Percentiles rank a stretch among this genome's conserved stretches.
Conservation (phyloP, 2,113 vertebrate genomes). For the Xenotilapia flavipinnis region DNA sequence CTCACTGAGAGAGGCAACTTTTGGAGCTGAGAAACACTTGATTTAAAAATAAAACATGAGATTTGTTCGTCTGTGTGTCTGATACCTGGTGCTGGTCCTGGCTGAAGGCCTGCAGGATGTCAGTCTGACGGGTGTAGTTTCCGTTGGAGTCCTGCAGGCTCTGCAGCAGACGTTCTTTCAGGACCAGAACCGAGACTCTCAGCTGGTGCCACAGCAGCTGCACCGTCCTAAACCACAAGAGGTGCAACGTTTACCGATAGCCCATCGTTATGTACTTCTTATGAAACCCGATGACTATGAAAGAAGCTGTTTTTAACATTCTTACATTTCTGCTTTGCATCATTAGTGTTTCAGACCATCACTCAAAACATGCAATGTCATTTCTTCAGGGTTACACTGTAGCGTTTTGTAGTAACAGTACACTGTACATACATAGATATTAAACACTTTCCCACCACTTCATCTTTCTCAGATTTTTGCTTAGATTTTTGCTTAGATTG, state of each 20-base stretch:
- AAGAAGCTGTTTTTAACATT: background rate
- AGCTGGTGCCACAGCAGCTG: slow-evolving; percentile 98
- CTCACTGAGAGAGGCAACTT: background rate
- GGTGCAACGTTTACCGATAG: background rate
- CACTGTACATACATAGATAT: background rate
- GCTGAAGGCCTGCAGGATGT: slow-evolving; percentile 95
- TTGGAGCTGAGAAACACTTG: background rate
- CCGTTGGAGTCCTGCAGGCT: slow-evolving; percentile 98
- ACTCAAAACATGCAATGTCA: background rate
- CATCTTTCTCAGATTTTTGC: no score
- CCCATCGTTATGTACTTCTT: fast-evolving
- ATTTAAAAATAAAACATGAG: background rate
- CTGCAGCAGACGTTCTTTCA: slow-evolving; percentile 95
- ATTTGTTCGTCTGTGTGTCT: background rate
- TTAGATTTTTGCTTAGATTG: background rate
- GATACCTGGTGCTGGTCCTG: slow-evolving; percentile 87
- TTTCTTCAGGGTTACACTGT: background rate
- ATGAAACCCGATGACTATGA: fast-evolving
- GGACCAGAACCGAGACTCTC: slow-evolving; percentile 93
- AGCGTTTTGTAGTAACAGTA: background rate
- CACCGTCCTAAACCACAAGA: slow-evolving; percentile 40
- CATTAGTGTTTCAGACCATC: fast-evolving
- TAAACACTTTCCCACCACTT: background rate
- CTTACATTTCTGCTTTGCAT: background rate
- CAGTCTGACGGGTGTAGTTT: slow-evolving; percentile 94